Percentiles rank a stretch among this genome's conserved stretches.
phyloP scores from a whole-genome alignment of 2,888 invertebrate species.

The Deilephila elpenor region DNA sequence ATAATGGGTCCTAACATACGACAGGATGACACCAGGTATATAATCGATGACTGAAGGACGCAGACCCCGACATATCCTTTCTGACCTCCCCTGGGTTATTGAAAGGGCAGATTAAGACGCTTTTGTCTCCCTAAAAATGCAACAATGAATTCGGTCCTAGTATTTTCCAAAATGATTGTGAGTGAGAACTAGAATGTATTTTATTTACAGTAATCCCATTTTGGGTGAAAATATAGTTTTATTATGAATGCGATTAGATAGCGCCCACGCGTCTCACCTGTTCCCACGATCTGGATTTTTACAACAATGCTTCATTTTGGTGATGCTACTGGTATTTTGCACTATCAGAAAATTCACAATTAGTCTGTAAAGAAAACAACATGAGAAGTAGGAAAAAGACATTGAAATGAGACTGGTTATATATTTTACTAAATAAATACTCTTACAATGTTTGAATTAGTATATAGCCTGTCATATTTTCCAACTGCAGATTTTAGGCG shows the following conservation, averaged over 20 bases:
- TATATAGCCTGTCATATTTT: too few species aligned
- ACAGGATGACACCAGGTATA: too few species aligned
- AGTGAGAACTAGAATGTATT: constrained; percentile 8
- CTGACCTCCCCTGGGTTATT: too few species aligned
- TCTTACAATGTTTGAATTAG: too few species aligned
- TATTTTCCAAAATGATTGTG: neutral
- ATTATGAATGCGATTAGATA: constrained; percentile 62
- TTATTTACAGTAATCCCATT: constrained; percentile 35
- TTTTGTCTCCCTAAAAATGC: neutral
- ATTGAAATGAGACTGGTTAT: too few species aligned
- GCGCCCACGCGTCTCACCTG: constrained; percentile 56
- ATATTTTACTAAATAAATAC: too few species aligned
- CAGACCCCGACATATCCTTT: too few species aligned
- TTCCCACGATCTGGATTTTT: constrained; percentile 56
- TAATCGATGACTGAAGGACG: too few species aligned
- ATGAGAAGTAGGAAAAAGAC: too few species aligned
- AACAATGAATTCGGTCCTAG: neutral
- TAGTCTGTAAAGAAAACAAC: neutral
- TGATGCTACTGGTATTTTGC: neutral
- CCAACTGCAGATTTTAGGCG: too few species aligned
- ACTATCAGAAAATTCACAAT: neutral
- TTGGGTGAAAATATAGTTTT: constrained; percentile 57
- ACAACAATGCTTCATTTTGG: constrained; percentile 18
- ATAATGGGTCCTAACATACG: too few species aligned
- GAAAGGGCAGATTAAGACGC: neutral